Evolutionary conservation across 2,797 vertebrate genomes (phyloP).

Genomic region (Semotilus atromaculatus): DNA sequence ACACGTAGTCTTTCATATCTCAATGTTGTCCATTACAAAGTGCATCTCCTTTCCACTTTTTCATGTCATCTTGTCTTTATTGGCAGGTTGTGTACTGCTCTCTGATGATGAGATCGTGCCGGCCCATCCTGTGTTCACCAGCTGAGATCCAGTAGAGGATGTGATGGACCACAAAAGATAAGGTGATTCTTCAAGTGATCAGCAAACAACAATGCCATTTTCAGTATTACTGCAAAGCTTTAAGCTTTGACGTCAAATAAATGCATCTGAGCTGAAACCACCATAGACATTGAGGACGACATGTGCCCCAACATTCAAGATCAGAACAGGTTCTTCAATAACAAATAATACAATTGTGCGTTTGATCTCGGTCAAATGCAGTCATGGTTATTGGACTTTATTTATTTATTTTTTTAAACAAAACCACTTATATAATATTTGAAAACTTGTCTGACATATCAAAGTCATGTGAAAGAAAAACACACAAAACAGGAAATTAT

Average conservation of each 20-base stretch:
- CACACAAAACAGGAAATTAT: background rate
- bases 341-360: background rate
- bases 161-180: constrained; percentile 15
- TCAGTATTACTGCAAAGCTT: background rate
- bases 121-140: background rate
- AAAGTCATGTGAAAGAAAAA: background rate
- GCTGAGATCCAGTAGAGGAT: background rate
- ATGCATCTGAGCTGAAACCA: background rate
- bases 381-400: background rate
- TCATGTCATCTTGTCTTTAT: constrained; percentile 53
- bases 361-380: background rate
- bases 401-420: too few relatives aligned
- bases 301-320: background rate
- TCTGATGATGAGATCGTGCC: constrained; percentile 14
- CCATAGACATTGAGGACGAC: background rate
- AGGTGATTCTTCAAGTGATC: background rate
- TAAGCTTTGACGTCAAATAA: constrained; percentile 7
- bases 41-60: constrained; percentile 33
- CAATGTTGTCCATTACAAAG: constrained; percentile 42
- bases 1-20: constrained; percentile 40
- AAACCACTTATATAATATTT: background rate
- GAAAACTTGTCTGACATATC: background rate
- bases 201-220: background rate
- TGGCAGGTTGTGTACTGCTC: constrained; percentile 41
- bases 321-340: background rate